phyloP scores from a whole-genome alignment of 2,888 invertebrate genomes.

The Pammene aurita region DNA sequence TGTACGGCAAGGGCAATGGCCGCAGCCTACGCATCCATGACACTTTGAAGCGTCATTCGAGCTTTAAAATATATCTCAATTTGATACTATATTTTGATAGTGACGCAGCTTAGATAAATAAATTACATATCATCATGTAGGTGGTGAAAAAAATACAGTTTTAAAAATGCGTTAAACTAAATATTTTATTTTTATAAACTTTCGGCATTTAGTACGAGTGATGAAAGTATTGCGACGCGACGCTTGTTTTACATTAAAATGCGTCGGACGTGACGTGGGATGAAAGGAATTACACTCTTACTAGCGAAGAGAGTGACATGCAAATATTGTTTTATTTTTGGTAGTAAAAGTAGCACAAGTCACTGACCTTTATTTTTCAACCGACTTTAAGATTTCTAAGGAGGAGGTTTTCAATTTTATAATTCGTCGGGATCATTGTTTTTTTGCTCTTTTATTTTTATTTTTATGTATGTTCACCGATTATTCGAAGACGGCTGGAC shows the following conservation, averaged over 20 bases:
- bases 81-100: no score
- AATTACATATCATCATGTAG: neutral
- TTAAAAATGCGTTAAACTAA: no score
- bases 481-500: no score
- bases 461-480: no score
- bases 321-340: neutral
- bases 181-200: neutral
- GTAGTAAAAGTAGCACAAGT: neutral
- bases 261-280: no score
- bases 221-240: neutral
- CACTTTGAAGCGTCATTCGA: neutral
- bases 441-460: no score
- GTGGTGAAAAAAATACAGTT: neutral
- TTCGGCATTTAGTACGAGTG: neutral
- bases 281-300: neutral
- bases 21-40: neutral
- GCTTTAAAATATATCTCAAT: no score
- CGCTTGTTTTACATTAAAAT: neutral
- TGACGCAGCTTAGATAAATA: neutral
- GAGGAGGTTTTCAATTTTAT: no score
- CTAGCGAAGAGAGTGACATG: neutral
- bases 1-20: neutral
- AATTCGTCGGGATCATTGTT: no score
- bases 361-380: neutral
- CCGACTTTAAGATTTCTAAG: no score